These are phyloP conservation scores for Marcusenius ussheri DNA, from an alignment of 2,113 vertebrate genomes.

Conservation along the genomic window DNA sequence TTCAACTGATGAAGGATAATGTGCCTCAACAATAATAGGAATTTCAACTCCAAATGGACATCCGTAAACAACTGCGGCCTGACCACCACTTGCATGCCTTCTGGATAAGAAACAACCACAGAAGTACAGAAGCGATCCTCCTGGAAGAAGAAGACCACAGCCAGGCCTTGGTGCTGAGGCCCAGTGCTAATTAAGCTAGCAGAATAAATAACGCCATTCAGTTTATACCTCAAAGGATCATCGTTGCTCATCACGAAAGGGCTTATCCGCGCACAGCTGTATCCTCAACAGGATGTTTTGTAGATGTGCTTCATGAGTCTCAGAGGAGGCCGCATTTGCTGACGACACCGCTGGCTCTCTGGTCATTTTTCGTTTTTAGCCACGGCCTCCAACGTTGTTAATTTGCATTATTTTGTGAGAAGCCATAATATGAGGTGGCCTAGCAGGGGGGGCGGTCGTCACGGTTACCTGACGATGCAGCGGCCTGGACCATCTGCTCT, in stretches of 20 bases:
- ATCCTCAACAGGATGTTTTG: neutral
- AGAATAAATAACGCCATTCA: neutral
- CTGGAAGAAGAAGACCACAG: neutral
- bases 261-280: neutral
- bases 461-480: slow-evolving; percentile 79
- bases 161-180: neutral
- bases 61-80: neutral
- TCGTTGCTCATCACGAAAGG: neutral
- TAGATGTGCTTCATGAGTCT: neutral
- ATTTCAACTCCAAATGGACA: neutral
- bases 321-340: slow-evolving; percentile 18
- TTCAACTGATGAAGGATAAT: neutral
- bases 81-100: neutral
- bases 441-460: slow-evolving; percentile 60
- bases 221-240: neutral
- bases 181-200: neutral
- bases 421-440: slow-evolving; percentile 41
- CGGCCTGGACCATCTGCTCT: slow-evolving; percentile 77
- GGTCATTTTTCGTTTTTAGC: neutral
- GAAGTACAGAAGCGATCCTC: neutral
- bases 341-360: slow-evolving; percentile 50
- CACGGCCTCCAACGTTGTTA: neutral
- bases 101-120: neutral
- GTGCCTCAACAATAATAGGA: neutral
- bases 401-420: slow-evolving; percentile 25